Evolutionary conservation across 37 sponge, comb jelly and placozoan genomes (phyloP).

Genomic region (Aplysina aerophoba): DNA sequence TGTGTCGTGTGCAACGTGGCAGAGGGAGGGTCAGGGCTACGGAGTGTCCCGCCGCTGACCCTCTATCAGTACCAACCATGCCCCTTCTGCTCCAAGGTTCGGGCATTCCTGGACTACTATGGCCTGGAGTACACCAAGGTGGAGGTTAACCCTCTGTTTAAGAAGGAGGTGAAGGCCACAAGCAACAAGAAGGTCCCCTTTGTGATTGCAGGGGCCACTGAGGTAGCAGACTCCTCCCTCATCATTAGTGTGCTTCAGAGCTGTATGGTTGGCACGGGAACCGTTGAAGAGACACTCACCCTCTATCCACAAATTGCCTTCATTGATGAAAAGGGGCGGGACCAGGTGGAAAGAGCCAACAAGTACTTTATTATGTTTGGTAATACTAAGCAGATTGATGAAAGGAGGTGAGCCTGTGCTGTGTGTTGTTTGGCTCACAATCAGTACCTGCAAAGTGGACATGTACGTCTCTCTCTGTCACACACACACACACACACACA

Average conservation of each 20-base stretch:
- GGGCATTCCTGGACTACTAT: constrained; percentile 84
- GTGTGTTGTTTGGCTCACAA: no score
- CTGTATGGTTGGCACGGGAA: constrained; percentile 31
- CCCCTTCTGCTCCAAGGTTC: constrained; percentile 91
- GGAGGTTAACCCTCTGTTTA: constrained; percentile 86
- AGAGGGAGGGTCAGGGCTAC: background rate
- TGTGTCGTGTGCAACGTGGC: background rate
- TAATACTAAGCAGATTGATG: constrained; percentile 49
- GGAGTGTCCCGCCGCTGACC: constrained; percentile 38
- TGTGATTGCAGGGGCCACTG: constrained; percentile 36
- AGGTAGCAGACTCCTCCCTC: constrained; percentile 84
- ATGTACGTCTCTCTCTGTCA: no score
- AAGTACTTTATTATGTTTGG: constrained; percentile 87
- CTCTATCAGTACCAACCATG: constrained; percentile 93
- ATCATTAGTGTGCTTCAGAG: constrained; percentile 76
- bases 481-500: no score
- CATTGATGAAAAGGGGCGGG: constrained; percentile 62
- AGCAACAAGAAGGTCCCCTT: constrained; percentile 75
- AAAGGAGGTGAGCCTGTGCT: constrained; percentile 2
- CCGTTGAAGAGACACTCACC: constrained; percentile 43
- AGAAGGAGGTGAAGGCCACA: constrained; percentile 71
- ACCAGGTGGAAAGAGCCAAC: constrained; percentile 68
- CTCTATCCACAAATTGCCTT: constrained; percentile 72
- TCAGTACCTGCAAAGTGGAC: no score
- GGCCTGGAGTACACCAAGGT: constrained; percentile 66